phyloP scores from a whole-genome alignment of 92 coral and sea anemone genomes.

The Scolanthus callimorphus region DNA sequence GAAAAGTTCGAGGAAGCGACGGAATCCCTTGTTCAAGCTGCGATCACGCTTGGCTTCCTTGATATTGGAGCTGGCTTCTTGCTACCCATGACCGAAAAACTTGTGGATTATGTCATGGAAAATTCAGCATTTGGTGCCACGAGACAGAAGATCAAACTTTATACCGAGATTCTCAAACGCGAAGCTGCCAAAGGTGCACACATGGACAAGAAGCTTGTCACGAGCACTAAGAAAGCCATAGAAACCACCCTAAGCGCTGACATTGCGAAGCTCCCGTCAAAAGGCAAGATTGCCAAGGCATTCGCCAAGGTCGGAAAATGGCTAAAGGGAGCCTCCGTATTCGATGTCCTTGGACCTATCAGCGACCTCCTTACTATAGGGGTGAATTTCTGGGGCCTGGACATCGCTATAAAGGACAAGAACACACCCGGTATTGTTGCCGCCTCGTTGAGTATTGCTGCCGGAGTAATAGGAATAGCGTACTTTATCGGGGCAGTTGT shows the following conservation, averaged over 20 bases:
- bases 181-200: background rate
- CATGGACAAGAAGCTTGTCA: background rate
- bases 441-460: conserved; percentile 16
- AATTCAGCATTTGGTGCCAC: background rate
- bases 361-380: conserved; percentile 2
- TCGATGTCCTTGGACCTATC: conserved; percentile 12
- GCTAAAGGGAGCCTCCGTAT: conserved; percentile 9
- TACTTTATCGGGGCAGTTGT: conserved; percentile 1
- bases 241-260: background rate
- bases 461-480: conserved; percentile 1
- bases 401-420: conserved; percentile 7
- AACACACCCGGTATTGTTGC: too few species aligned
- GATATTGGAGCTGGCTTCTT: conserved; percentile 7
- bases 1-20: conserved; percentile 11
- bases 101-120: conserved; percentile 1
- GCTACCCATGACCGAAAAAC: conserved; percentile 2
- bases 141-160: background rate
- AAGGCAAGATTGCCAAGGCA: conserved; percentile 1
- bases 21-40: conserved; percentile 11
- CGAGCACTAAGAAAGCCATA: background rate
- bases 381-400: conserved; percentile 14
- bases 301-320: conserved; percentile 9
- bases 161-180: background rate
- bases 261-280: background rate
- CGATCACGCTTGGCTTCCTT: background rate